Base-by-base conservation (phyloP, 2,797 vertebrate genomes). In the Poecilia velifera region DNA sequence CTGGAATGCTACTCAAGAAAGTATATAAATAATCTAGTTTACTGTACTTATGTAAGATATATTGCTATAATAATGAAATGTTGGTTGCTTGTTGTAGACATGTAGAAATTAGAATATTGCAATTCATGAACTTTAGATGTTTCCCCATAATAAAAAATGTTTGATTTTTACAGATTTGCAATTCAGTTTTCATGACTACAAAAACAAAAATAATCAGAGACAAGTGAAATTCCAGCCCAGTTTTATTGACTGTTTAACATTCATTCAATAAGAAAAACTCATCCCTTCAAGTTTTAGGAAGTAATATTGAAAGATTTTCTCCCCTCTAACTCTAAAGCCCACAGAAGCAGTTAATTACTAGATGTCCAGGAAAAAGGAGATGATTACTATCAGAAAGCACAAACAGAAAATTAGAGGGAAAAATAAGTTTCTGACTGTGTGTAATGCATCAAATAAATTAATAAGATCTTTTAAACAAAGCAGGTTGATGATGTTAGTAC, bases 161-260 rank as follows among this genome's bases (percentile, higher is more conserved):
- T 57, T 59, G 6, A 2, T 14, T 59, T 31, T 31, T 8, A 64
- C 14, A 36, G 16, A 20, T 18, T 36, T 34, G 6, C 31, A 51
- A 41, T 43, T 43, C 14, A 22, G 16, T 2, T n/a, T 57, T 66
- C 22, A 39, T 34, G 2, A 46, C 1, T 70, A 43, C 6, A 66
- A 62, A 68, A 51, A 76, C 53, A 62, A 71, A 55, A 13, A 13
- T 25, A 18, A 41, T 18, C 34, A 47, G 39, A 84, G 22, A 0
- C 73, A 5, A 31, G 76, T 80, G 73, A 87, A 88, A 82, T 73
- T 75, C 80, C 92, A 83, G 90, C 86, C 81, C 80, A 82, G 79
- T 87, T 94, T 94, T 94, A 95, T 93, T 95, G 84, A 90, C 89
- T 66, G 82, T 80, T 82, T 79, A 91, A 91, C 81, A 90, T 88